A percentile compares a stretch with the other conserved stretches of the same genome.
Evolutionary conservation across 2,888 invertebrate genomes (phyloP).

Genomic region (Nomada ferruginata): DNA sequence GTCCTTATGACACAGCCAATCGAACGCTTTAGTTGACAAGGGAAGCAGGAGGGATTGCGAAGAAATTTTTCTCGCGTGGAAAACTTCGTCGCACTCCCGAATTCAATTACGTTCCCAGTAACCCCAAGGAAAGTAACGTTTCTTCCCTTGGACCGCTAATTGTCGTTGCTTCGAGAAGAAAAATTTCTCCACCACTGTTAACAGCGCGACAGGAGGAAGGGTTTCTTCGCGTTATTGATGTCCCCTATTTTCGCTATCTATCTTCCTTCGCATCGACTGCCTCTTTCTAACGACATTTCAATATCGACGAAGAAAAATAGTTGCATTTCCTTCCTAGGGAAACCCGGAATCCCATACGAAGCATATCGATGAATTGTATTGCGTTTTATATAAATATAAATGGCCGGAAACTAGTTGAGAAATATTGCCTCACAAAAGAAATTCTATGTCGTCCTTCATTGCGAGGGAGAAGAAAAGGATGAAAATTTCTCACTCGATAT

Average conservation of each 20-base stretch:
- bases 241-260: not conserved
- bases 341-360: not conserved
- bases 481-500: constrained; percentile 1
- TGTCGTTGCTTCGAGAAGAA: constrained; percentile 1
- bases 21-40: not conserved
- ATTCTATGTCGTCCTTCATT: not conserved
- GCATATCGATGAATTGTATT: not conserved
- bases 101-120: constrained; percentile 17
- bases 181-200: not conserved
- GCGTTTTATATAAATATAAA: constrained; percentile 27
- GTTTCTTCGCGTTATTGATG: not conserved
- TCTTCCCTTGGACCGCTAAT: not conserved
- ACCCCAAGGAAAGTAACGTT: not conserved
- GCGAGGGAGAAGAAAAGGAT: not conserved
- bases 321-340: constrained; percentile 4
- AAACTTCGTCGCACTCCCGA: not conserved
- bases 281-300: constrained; percentile 25
- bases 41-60: not conserved
- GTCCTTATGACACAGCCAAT: not conserved
- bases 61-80: not conserved
- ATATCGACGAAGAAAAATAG: constrained; percentile 34
- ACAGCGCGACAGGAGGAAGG: not conserved
- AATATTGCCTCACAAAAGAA: not conserved
- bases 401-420: not conserved
- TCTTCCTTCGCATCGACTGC: constrained; percentile 4